Percentiles rank a stretch among this genome's conserved stretches.
Conservation (phyloP, 2,888 invertebrate genomes). For the Catocala nupta region DNA sequence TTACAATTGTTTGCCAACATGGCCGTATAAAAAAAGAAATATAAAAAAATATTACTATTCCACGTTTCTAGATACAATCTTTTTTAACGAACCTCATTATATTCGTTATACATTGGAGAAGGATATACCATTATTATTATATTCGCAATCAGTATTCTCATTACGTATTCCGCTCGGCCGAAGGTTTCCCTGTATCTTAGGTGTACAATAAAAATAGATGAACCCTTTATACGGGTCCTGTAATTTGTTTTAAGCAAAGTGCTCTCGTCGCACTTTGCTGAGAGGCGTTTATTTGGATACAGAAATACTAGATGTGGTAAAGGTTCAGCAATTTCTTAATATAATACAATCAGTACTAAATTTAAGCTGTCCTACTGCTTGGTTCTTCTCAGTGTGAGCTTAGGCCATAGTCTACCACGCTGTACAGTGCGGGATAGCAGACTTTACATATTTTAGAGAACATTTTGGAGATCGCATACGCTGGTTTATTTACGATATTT, state of each 20-base stretch:
- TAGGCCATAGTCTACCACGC: too few relatives aligned
- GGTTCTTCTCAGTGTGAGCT: too few relatives aligned
- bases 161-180: slow-evolving; percentile 52
- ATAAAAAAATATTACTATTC: not conserved
- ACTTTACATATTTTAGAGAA: too few relatives aligned
- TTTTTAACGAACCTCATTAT: slow-evolving; percentile 37
- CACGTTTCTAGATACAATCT: slow-evolving; percentile 16
- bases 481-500: too few relatives aligned
- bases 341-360: too few relatives aligned
- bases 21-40: not conserved
- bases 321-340: not conserved
- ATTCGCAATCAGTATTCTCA: slow-evolving; percentile 49
- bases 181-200: slow-evolving; percentile 49
- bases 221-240: slow-evolving; percentile 60
- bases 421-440: too few relatives aligned
- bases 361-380: too few relatives aligned
- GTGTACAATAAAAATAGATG: slow-evolving; percentile 66
- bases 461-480: too few relatives aligned
- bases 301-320: slow-evolving; percentile 29
- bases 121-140: slow-evolving; percentile 45
- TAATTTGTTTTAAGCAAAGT: slow-evolving; percentile 73
- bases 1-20: not conserved
- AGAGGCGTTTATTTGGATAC: slow-evolving; percentile 34
- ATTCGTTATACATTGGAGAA: slow-evolving; percentile 21
- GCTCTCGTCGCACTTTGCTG: slow-evolving; percentile 55